Base-by-base conservation (phyloP, 1,140 invertebrate genomes). In the Anastatus disparis region DNA sequence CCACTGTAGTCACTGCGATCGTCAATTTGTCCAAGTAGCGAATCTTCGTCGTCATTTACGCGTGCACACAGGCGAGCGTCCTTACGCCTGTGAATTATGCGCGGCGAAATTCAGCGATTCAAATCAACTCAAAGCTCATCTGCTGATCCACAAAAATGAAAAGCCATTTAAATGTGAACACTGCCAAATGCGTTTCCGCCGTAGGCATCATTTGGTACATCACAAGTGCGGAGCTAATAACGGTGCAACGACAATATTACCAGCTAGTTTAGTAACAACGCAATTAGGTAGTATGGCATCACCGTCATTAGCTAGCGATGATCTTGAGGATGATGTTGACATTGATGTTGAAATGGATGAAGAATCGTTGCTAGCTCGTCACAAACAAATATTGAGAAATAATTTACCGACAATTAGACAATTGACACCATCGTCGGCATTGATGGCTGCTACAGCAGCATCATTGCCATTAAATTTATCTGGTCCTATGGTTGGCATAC, bases 61-160 rank as follows among this genome's bases (percentile, higher is more conserved):
- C 22, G 96, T 98, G 0, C 97, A 99, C 82, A 99, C 97, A 0
- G 96, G 97, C 0, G 97, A 99, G 82, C 90, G 94, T 20, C 97
- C 97, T 0, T 98, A 98, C 82, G 91, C 91, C 12, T 99, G 97
- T 83, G 91, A 96, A 50, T 87, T 94, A 20, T 99, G 97, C 82
- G 88, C 92, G 1, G 91, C 94, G 8, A 91, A 92, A 71, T 99
- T 99, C 86, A 97, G 95, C 53, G 95, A 97, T 79, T 95, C 93
- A 2, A 97, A 97, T 81, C 95, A 97, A 78, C 85, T 97, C n/a
- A 97, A 97, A 80, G 94, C 95, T 0, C 95, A 97, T 78, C 89
- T 91, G 77, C 84, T 97, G 26, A 94, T 96, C 42, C 95, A 97
- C 84, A 94, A 94, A 71, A 94, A 94, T 10, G 93, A 96, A 82